Evolutionary conservation across 1,140 invertebrate genomes (phyloP), one percentile per base, ranked within the genome.

Genomic region (Calliopsis andreniformis): DNA sequence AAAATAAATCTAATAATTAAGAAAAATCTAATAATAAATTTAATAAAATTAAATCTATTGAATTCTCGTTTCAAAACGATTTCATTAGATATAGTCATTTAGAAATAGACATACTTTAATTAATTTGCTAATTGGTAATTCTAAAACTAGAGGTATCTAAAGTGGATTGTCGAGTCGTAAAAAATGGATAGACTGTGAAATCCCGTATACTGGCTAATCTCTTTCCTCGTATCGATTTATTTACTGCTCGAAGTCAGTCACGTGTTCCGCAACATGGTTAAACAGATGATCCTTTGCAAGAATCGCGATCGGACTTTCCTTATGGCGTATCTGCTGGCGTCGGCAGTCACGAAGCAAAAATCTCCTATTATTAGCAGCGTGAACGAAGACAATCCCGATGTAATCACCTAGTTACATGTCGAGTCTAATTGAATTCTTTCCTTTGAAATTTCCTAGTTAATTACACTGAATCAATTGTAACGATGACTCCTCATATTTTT

Each of bases 251-350:
- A 23, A 45, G 39, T 0, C 8, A 3, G 61, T 32, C 62, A 51
- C 30, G 45, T 66, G 63, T 51, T 10, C 5, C n/a, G 14, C 8
- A 23, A n/a, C 47, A 25, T 14, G 63, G 6, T 35, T 30, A 4
- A 6, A 51, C n/a, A 20, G 20, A 53, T 53, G 47, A 67, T 53
- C 32, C 20, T 7, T 8, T 3, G 28, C 32, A 23, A 39, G 30
- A 67, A 53, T 23, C 4, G 3, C 43, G 47, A 64, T 32, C 62
- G 23, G 23, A 62, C 59, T 45, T 62, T 62, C 39, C 39, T 62
- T 45, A 6, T 45, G 20, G 14, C 6, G 35, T 16, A 14, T 56
- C 53, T 56, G 28, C n/a, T 2, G 18, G 30, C 55, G 55, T 58
- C 18, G 30, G 12, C 32, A 20, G 18, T 20, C 18, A 20, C 28